Base-by-base conservation (phyloP, 2,113 vertebrate species). In the Nycticorax nycticorax region DNA sequence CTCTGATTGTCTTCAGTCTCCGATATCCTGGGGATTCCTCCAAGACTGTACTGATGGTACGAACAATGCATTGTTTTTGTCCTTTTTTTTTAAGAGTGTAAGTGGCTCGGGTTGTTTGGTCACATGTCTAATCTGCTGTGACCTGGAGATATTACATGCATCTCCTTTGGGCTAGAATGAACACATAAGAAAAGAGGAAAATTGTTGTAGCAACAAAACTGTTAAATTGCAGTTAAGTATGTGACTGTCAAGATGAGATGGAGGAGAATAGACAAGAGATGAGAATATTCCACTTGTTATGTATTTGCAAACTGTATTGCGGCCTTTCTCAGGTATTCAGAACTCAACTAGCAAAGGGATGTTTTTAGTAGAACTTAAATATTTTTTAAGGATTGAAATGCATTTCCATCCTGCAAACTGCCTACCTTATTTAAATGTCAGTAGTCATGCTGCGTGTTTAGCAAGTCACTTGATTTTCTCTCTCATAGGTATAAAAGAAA, bases 1-100 rank as follows among this genome's bases (percentile, higher is more conserved):
- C 98, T 89, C 97, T 99, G 64, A 97, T 98, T 32, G 95, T 98
- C 94, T 99, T 99, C 96, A 98, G 99, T 97, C 98, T 99, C 53
- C 96, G 98, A 63, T 98, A 99, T 77, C 96, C 98, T 94, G 98
- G 99, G 96, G 98, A 98, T 95, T 99, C 99, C 19, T 99, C 99
- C 69, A 99, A 99, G 97, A 99, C 98, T 45, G 99, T 99, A 68
- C 92, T 99, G 93, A 99, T 99, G 99, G 99, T 99, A 98, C 98
- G 99, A 97, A 84, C 28, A 3, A 56, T 79, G 19, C 23, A 39
- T 57, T 56, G 3, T 0, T 74, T 92, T 86, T 85, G 32, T 79
- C 26, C 16, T 63, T 67, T 48, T 47, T 47, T 55, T 35, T 41
- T 41, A 30, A 35, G 41, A 80, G 18, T 75, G 14, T 33, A 50